Percentiles rank a stretch among this genome's conserved stretches.
These are phyloP conservation scores for Poliocrania exsul DNA, from an alignment of 2,797 vertebrate genomes.

Conservation along the genomic window DNA sequence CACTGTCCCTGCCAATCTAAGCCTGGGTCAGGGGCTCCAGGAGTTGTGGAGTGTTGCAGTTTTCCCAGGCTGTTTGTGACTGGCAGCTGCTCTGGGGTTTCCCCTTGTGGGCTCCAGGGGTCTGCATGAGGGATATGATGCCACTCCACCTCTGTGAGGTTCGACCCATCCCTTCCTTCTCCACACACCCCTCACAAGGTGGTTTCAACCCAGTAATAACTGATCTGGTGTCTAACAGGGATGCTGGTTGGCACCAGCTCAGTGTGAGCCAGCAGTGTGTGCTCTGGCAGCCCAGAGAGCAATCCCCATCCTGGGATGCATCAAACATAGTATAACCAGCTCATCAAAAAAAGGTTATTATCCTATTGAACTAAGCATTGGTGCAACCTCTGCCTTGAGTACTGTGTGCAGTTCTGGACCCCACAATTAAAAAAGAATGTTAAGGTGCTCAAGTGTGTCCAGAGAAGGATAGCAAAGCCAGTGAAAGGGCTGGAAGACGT, in stretches of 20 bases:
- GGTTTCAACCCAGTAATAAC: too few species aligned
- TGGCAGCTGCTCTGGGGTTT: too few species aligned
- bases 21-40: too few species aligned
- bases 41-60: too few species aligned
- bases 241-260: background rate
- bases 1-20: too few species aligned
- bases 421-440: background rate
- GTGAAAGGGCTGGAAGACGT: background rate
- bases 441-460: background rate
- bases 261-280: background rate
- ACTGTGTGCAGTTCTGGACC: background rate
- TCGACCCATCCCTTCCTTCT: too few species aligned
- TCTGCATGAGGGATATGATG: too few species aligned
- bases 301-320: background rate
- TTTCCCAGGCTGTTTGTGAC: too few species aligned
- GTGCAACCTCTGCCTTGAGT: background rate
- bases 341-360: background rate
- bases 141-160: too few species aligned
- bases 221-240: too few species aligned
- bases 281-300: background rate
- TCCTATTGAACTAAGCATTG: rapidly evolving
- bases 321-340: background rate
- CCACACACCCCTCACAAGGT: too few species aligned
- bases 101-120: too few species aligned
- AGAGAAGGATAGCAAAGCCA: background rate